Evolutionary conservation across 2,888 invertebrate genomes (phyloP).

Genomic region (Leistus spinibarbis): DNA sequence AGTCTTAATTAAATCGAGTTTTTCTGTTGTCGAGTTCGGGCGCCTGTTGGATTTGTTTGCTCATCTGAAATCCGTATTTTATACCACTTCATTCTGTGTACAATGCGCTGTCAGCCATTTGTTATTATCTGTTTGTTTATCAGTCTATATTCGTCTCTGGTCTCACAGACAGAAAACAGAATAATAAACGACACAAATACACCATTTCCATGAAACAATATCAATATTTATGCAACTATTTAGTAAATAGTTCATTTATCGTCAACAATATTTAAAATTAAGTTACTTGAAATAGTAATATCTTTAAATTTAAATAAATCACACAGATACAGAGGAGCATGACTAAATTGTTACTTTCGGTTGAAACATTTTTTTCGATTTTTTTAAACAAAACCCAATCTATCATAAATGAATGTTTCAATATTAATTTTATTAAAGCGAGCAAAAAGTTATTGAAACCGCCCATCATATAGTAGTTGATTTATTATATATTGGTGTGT

Average conservation of each 20-base stretch:
- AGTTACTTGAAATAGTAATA: too few species aligned
- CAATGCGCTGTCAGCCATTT: neutral
- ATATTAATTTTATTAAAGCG: too few species aligned
- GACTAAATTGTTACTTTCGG: too few species aligned
- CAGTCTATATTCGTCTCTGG: neutral
- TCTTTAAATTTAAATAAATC: too few species aligned
- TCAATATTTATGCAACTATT: neutral
- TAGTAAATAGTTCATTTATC: slow-evolving; percentile 8
- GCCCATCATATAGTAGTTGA: neutral
- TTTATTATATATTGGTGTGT: neutral
- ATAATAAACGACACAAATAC: neutral
- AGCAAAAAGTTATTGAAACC: too few species aligned
- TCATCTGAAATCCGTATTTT: neutral
- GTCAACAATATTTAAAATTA: too few species aligned
- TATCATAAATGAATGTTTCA: neutral
- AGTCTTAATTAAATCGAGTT: slow-evolving; percentile 8
- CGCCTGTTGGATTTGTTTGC: neutral
- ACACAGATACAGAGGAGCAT: too few species aligned
- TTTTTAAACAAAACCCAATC: too few species aligned
- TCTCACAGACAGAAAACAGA: neutral
- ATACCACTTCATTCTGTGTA: neutral
- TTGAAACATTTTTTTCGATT: too few species aligned
- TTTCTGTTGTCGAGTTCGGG: neutral
- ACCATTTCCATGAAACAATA: neutral
- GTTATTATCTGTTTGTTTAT: slow-evolving; percentile 2